phyloP scores from a whole-genome alignment of 2,113 vertebrate species.

The Emydocephalus ijimae region DNA sequence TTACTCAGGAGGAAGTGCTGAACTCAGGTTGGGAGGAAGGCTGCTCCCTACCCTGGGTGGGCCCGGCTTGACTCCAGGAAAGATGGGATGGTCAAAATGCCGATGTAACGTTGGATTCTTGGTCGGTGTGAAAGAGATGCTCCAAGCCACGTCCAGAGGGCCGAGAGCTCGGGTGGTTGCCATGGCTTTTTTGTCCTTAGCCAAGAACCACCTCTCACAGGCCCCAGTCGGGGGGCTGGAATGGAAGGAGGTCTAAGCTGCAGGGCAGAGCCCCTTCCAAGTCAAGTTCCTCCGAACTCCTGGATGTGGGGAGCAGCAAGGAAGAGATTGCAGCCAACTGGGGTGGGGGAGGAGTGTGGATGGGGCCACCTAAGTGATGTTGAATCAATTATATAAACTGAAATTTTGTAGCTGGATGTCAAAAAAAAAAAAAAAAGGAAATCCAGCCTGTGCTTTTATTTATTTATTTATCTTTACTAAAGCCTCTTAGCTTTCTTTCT shows the following conservation, averaged over 20 bases:
- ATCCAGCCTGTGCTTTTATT: not conserved
- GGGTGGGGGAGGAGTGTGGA: not conserved
- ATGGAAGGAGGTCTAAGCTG: not conserved
- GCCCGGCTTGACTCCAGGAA: not conserved
- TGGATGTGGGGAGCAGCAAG: not conserved
- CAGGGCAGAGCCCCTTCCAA: not conserved
- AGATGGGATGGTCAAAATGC: not conserved
- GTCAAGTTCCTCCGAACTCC: not conserved
- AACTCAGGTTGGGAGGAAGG: not conserved
- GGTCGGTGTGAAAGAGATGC: not conserved
- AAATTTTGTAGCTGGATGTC: not conserved
- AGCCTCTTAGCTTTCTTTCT: not conserved
- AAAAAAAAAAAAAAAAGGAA: not conserved
- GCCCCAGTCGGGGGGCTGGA: not conserved
- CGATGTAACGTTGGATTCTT: not conserved
- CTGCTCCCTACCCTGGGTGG: not conserved
- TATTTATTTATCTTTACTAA: not conserved
- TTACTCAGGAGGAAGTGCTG: not conserved
- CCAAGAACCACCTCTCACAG: not conserved
- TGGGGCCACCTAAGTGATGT: not conserved
- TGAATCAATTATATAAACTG: not conserved
- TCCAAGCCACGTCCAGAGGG: not conserved
- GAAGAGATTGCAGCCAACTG: not conserved
- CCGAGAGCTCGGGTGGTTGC: not conserved
- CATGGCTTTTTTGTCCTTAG: not conserved